phyloP scores from a whole-genome alignment of 1,140 invertebrate species.

The Stratiolaelaps scimitus region DNA sequence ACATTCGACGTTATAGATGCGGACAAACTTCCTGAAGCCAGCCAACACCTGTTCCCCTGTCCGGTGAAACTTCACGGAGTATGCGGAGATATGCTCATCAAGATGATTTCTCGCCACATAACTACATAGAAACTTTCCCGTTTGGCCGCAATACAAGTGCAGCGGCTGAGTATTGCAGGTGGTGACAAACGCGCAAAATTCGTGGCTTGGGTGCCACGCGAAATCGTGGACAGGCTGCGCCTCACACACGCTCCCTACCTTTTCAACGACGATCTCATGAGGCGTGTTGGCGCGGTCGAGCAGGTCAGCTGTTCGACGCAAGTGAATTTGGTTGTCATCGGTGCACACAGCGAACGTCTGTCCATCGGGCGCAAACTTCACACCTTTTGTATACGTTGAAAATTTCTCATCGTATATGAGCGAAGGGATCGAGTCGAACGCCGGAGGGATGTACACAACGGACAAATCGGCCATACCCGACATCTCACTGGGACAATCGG shows the following conservation, averaged over 20 bases:
- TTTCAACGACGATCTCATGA: neutral
- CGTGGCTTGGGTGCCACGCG: constrained; percentile 21
- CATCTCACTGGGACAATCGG: too few species aligned
- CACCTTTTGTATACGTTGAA: neutral
- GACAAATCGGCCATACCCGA: too few species aligned
- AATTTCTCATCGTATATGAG: neutral
- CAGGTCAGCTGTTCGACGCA: neutral
- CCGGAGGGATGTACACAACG: neutral
- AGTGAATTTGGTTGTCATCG: constrained; percentile 14
- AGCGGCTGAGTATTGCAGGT: constrained; percentile 14
- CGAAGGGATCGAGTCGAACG: neutral
- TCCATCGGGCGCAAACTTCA: constrained; percentile 4
- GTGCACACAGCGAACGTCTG: constrained; percentile 4
- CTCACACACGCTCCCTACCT: neutral
- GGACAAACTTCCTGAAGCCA: constrained; percentile 21
- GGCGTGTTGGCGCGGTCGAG: neutral
- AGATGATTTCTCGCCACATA: constrained; percentile 26
- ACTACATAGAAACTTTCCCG: constrained; percentile 11
- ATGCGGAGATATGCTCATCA: constrained; percentile 7
- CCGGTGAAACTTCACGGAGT: neutral
- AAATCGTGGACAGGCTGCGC: constrained; percentile 6
- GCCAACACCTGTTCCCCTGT: neutral
- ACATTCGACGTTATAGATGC: constrained; percentile 6
- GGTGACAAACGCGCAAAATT: neutral
- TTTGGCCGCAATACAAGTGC: constrained; percentile 1